Evolutionary conservation across 64 coral and sea anemone genomes (phyloP).

Genomic region (Actinia tenebrosa): DNA sequence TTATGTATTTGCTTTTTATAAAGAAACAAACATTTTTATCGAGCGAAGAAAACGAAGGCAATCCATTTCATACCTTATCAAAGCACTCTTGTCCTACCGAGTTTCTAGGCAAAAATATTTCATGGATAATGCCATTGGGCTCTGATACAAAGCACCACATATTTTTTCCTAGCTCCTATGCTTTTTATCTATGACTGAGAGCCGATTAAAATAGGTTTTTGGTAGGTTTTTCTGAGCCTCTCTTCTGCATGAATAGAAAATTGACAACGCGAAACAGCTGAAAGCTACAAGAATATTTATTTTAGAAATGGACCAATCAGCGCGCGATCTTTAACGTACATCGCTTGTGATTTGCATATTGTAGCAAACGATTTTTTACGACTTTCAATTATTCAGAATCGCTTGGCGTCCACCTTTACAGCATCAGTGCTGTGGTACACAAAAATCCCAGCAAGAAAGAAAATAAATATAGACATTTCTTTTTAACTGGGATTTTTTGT

Average conservation of each 20-base stretch:
- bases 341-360: constrained; percentile 22
- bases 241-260: constrained; percentile 18
- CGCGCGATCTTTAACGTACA: neutral
- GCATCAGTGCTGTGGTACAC: neutral
- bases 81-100: constrained; percentile 96
- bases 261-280: constrained; percentile 36
- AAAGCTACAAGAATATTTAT: constrained; percentile 32
- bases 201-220: neutral
- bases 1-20: constrained; percentile 8
- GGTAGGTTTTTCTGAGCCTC: neutral
- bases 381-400: constrained; percentile 25
- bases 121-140: constrained; percentile 96
- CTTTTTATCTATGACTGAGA: neutral
- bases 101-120: constrained; percentile 86
- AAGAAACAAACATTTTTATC: constrained; percentile 20
- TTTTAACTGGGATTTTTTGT: neutral
- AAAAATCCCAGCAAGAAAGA: neutral
- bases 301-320: constrained; percentile 22
- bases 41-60: neutral
- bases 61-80: constrained; percentile 69
- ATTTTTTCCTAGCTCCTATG: constrained; percentile 1
- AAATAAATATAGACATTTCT: neutral
- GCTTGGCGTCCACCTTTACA: constrained; percentile 18
- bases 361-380: neutral
- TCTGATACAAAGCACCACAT: constrained; percentile 99